Evolutionary conservation across 1,140 invertebrate species (phyloP).

Genomic region (Anastatus disparis): DNA sequence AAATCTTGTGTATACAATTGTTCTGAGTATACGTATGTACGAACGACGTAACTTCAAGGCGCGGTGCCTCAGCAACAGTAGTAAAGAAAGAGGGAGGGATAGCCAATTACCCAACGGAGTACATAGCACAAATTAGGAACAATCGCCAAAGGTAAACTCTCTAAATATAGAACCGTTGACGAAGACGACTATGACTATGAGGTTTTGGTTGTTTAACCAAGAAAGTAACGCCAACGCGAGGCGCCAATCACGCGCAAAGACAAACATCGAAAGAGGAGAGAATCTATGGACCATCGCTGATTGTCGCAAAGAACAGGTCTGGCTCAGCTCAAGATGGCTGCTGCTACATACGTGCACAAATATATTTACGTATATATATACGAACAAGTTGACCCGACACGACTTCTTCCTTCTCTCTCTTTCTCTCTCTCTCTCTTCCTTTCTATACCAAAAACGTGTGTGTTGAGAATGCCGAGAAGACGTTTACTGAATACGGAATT

Average conservation of each 20-base stretch:
- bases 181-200: not conserved
- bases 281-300: conserved; percentile 57
- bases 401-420: conserved; percentile 39
- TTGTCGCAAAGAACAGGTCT: conserved; percentile 49
- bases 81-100: no score
- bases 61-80: no score
- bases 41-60: not conserved
- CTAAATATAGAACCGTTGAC: not conserved
- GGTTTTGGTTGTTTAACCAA: conserved; percentile 23
- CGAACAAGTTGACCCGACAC: not conserved
- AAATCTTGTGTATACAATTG: not conserved
- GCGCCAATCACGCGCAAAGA: conserved; percentile 63
- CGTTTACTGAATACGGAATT: conserved; percentile 53
- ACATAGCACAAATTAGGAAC: conserved; percentile 23
- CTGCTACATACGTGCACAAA: no score
- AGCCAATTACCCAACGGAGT: not conserved
- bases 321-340: no score
- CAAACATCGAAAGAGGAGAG: conserved; percentile 49
- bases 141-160: conserved; percentile 34
- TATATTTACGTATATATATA: no score
- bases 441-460: conserved; percentile 10
- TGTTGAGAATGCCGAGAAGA: conserved; percentile 35
- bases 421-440: conserved; percentile 46
- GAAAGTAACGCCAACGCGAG: conserved; percentile 42
- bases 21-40: not conserved